These are phyloP conservation scores for Chloropsis hardwickii DNA, from an alignment of 2,113 vertebrate species.

Conservation along the genomic window DNA sequence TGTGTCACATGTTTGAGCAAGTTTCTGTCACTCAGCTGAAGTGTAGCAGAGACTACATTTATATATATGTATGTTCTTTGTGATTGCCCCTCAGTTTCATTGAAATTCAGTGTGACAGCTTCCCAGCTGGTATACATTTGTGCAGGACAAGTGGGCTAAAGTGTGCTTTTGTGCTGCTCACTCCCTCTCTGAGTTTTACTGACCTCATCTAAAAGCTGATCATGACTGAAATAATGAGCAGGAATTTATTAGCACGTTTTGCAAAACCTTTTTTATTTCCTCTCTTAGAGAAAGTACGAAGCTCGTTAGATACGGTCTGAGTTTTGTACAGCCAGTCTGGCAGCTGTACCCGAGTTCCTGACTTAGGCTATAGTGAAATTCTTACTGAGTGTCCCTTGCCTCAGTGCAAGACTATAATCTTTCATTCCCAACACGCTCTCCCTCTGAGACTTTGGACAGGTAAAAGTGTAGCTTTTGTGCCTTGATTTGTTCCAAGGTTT, in stretches of 20 bases:
- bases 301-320: neutral
- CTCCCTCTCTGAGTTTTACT: neutral
- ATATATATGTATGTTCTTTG: neutral
- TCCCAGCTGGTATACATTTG: neutral
- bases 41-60: neutral
- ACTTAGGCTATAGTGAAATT: neutral
- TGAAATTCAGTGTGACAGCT: neutral
- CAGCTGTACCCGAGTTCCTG: neutral
- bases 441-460: neutral
- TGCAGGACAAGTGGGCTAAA: neutral
- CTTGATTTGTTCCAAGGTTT: neutral
- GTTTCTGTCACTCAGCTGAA: neutral
- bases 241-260: neutral
- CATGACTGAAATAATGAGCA: neutral
- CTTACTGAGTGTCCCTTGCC: neutral
- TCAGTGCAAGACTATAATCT: neutral
- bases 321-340: neutral
- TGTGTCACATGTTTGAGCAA: neutral
- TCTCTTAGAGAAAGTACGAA: neutral
- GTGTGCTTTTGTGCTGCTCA: neutral
- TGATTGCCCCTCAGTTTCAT: neutral
- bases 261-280: neutral
- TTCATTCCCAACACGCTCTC: neutral
- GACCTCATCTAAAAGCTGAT: neutral
- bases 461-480: neutral